Conservation (phyloP, 2,888 invertebrate genomes). For the Colletes collaris region DNA sequence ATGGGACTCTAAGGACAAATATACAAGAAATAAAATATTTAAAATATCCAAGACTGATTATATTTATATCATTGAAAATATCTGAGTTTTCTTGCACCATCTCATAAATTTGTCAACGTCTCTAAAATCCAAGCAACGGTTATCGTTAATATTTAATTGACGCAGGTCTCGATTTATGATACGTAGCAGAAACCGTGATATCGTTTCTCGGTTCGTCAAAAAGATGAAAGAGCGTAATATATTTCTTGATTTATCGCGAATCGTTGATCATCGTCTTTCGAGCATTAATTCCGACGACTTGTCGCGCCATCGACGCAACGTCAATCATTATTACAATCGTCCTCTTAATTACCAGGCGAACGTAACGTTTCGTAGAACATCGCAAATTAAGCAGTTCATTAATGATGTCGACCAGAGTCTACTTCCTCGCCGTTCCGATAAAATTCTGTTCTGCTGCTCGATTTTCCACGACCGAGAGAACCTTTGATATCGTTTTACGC, state of each 20-base stretch:
- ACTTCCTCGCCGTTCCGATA: conserved; percentile 17
- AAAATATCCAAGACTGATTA: too few relatives aligned
- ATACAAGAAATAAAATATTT: too few relatives aligned
- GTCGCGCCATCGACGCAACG: conserved; percentile 3
- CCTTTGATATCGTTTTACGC: conserved; percentile 40
- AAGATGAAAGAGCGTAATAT: background rate
- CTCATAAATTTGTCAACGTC: too few relatives aligned
- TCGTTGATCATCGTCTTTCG: background rate
- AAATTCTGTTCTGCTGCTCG: conserved; percentile 20
- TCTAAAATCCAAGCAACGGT: background rate
- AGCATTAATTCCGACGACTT: too few relatives aligned
- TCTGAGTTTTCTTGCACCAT: too few relatives aligned
- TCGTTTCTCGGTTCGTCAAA: background rate
- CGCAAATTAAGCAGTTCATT: conserved; percentile 49
- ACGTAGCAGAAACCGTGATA: background rate
- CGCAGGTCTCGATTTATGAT: background rate
- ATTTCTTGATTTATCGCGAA: background rate
- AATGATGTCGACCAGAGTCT: conserved; percentile 8
- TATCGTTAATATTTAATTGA: background rate
- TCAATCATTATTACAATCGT: conserved; percentile 8
- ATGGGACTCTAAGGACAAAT: too few relatives aligned
- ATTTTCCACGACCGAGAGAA: conserved; percentile 25
- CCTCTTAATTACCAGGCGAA: conserved; percentile 30
- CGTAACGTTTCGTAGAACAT: conserved; percentile 11
- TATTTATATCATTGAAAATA: too few relatives aligned